Evolutionary conservation across 2,888 invertebrate genomes (phyloP), one percentile per base, ranked within the genome.

Genomic region (Cerastoderma edule): DNA sequence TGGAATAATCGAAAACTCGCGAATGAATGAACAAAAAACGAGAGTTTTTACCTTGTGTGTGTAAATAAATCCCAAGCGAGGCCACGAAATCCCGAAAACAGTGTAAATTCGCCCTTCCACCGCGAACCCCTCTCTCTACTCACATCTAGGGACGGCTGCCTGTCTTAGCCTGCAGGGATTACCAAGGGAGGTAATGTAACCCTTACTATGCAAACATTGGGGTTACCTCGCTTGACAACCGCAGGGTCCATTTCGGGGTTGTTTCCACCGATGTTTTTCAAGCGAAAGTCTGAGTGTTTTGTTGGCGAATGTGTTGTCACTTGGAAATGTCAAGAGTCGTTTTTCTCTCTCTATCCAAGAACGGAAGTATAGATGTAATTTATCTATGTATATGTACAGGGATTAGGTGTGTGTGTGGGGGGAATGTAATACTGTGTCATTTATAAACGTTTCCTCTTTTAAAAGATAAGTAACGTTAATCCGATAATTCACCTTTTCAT

Each of bases 81-180:
- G 57, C 75, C 57, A 57, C 27, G 22, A 70, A 67, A 65, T 39
- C 72, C 80, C 75, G 64, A 22, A 64, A 66, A 72, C 46, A 50
- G 39, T 6, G 63, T 56, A 48, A 44, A 75, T 75, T 75, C 39
- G 60, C 73, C 64, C 80, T 64, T 65, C 72, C 68, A 67, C 60
- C 53, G 63, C 68, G 71, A 78, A 75, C 75, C 75, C 78, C 68
- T 70, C 72, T 54, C 69, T 46, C 72, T 60, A 13, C 35, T 27
- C 33, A 46, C 35, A 50, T 63, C 48, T 69, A 72, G 78, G 76
- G 72, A 77, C 66, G 65, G 53, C 65, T 70, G 75, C 79, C 67
- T 78, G 81, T 81, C 69, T 48, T 70, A 64, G 76, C 81, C 81
- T 81, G 81, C 80, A 80, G 80, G 80, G 80, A 80, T 80, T 80